Evolutionary conservation across 2,888 invertebrate species (phyloP).

Genomic region (Agriotes lineatus): DNA sequence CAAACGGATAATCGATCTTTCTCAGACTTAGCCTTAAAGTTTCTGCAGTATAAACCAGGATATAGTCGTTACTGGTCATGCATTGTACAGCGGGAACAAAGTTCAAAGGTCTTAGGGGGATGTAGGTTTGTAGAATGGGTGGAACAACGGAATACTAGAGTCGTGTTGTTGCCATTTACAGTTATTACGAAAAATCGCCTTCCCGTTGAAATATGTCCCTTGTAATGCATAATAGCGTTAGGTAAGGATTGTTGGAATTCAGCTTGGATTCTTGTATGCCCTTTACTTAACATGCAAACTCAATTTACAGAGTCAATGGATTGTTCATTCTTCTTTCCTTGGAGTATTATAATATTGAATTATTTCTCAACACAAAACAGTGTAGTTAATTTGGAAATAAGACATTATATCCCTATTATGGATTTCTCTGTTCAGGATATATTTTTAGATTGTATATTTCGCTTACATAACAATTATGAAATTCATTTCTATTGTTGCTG

Average conservation of each 20-base stretch:
- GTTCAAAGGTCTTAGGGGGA: slow-evolving; percentile 55
- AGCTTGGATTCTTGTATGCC: background rate
- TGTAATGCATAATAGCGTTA: slow-evolving; percentile 27
- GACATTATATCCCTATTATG: no score
- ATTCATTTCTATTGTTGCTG: no score
- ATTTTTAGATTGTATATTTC: no score
- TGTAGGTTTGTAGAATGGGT: slow-evolving; percentile 56
- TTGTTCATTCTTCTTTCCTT: background rate
- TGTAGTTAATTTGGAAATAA: no score
- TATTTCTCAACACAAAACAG: no score
- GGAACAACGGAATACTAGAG: slow-evolving; percentile 51
- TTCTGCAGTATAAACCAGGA: slow-evolving; percentile 24
- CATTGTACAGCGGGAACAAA: slow-evolving; percentile 32
- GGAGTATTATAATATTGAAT: background rate
- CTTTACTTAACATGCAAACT: slow-evolving; percentile 21
- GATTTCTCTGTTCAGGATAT: no score
- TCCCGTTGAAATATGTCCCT: slow-evolving; percentile 25
- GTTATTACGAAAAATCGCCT: slow-evolving; percentile 35
- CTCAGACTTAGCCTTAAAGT: background rate
- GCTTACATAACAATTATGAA: no score
- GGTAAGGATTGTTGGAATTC: slow-evolving; percentile 22
- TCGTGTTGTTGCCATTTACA: slow-evolving; percentile 52
- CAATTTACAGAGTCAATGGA: slow-evolving; percentile 4
- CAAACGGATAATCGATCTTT: slow-evolving; percentile 28
- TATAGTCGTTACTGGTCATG: slow-evolving; percentile 31